Evolutionary conservation across 1,140 invertebrate genomes (phyloP).

Genomic region (Matsumurasca onukii): DNA sequence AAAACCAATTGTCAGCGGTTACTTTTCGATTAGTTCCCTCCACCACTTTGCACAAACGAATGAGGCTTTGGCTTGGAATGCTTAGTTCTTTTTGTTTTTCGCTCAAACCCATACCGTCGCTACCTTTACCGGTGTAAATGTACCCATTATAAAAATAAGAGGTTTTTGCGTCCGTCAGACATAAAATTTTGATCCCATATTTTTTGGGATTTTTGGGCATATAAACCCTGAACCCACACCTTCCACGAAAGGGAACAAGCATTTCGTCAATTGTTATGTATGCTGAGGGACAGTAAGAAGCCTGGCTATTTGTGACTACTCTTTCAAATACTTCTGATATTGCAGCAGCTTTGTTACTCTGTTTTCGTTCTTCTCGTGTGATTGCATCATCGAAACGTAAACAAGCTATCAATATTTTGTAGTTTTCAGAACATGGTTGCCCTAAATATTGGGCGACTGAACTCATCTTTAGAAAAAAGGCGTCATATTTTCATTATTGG

Average conservation of each 20-base stretch:
- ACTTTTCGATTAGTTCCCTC: slow-evolving; percentile 20
- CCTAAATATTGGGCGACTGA: neutral
- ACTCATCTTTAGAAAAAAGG: neutral
- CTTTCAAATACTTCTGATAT: slow-evolving; percentile 11
- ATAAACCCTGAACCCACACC: neutral
- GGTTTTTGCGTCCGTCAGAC: neutral
- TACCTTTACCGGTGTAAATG: slow-evolving; percentile 20
- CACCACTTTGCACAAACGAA: slow-evolving; percentile 8
- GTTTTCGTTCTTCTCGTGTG: slow-evolving; percentile 1
- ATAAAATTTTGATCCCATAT: neutral
- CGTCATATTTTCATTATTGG: slow-evolving; percentile 5
- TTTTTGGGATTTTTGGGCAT: neutral
- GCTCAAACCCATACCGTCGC: slow-evolving; percentile 15
- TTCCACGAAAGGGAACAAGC: neutral
- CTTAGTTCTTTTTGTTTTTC: slow-evolving; percentile 18
- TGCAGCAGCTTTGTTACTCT: slow-evolving; percentile 4
- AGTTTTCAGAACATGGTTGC: neutral
- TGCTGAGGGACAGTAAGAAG: neutral
- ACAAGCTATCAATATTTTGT: neutral
- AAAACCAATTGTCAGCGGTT: slow-evolving; percentile 34
- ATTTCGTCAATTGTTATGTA: neutral
- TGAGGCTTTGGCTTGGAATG: neutral
- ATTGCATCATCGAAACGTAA: slow-evolving; percentile 9
- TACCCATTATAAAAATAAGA: neutral
- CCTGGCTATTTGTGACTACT: neutral